Percentiles rank a stretch among this genome's conserved stretches.
phyloP scores from a whole-genome alignment of 2,797 vertebrate genomes.

The Schizopygopsis malacanthus region DNA sequence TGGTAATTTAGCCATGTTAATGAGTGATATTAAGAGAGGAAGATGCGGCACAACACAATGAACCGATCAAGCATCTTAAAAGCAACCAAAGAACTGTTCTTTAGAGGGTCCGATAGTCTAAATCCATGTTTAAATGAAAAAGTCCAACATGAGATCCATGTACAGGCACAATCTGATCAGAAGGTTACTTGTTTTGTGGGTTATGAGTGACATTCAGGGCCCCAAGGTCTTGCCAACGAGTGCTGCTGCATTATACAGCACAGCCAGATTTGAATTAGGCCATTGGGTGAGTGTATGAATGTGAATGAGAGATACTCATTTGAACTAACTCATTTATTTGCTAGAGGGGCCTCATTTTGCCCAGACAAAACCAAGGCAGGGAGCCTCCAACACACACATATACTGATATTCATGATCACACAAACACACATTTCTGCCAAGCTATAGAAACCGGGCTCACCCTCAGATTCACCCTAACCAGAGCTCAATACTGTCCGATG shows the following conservation, averaged over 20 bases:
- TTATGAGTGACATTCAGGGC: slow-evolving; percentile 52
- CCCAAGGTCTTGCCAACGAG: slow-evolving; percentile 59
- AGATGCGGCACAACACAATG: slow-evolving; percentile 30
- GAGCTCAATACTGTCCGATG: slow-evolving; percentile 66
- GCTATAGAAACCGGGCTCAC: slow-evolving; percentile 69
- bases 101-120: background rate
- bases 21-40: slow-evolving; percentile 43
- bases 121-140: slow-evolving; percentile 11
- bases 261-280: slow-evolving; percentile 75
- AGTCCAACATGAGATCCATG: background rate
- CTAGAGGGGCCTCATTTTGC: slow-evolving; percentile 71
- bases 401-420: slow-evolving; percentile 23
- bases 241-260: slow-evolving; percentile 71
- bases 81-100: background rate
- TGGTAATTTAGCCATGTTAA: slow-evolving; percentile 64
- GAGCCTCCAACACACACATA: slow-evolving; percentile 62
- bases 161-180: background rate
- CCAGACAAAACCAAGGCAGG: slow-evolving; percentile 76
- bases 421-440: slow-evolving; percentile 52
- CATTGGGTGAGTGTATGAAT: slow-evolving; percentile 71
- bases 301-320: slow-evolving; percentile 80
- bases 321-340: slow-evolving; percentile 82
- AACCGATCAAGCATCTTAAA: slow-evolving; percentile 20
- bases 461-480: slow-evolving; percentile 79
- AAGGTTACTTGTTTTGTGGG: slow-evolving; percentile 30